Evolutionary conservation across 2,888 invertebrate genomes (phyloP).

Genomic region (Cryptus armator): DNA sequence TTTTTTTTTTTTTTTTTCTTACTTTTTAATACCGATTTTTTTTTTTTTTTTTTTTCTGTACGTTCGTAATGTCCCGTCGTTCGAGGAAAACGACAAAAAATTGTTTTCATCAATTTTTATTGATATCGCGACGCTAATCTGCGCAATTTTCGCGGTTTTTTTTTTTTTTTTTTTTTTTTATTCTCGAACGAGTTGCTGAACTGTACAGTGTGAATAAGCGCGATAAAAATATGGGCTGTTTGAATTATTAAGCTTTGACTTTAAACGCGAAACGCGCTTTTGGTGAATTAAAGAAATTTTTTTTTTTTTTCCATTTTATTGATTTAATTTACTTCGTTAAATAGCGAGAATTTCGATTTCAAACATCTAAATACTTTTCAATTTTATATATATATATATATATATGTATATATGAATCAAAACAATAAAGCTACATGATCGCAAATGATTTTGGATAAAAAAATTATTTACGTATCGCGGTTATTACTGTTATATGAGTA

Average conservation of each 20-base stretch:
- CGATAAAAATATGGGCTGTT: neutral
- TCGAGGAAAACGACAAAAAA: slow-evolving; percentile 8
- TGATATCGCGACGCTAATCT: neutral
- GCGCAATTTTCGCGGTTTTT: neutral
- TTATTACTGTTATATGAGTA: slow-evolving; percentile 33
- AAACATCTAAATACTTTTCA: slow-evolving; percentile 1
- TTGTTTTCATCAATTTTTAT: slow-evolving; percentile 7
- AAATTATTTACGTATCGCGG: slow-evolving; percentile 41
- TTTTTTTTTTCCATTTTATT: neutral
- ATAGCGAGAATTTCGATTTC: neutral
- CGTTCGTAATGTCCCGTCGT: slow-evolving; percentile 12
- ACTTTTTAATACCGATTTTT: neutral
- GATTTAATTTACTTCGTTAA: neutral
- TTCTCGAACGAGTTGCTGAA: neutral
- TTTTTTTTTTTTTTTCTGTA: neutral
- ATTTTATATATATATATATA: neutral
- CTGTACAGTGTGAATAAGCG: neutral
- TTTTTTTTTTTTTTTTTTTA: neutral
- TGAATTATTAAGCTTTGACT: neutral
- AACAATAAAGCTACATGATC: slow-evolving; percentile 23
- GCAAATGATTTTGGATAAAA: slow-evolving; percentile 51
- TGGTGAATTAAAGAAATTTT: neutral
- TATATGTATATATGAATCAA: neutral
- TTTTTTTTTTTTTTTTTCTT: neutral
- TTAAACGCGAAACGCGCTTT: neutral